Evolutionary conservation across 1,140 invertebrate species (phyloP), one percentile per base, ranked within the genome.

Genomic region (Colletes latitarsis): DNA sequence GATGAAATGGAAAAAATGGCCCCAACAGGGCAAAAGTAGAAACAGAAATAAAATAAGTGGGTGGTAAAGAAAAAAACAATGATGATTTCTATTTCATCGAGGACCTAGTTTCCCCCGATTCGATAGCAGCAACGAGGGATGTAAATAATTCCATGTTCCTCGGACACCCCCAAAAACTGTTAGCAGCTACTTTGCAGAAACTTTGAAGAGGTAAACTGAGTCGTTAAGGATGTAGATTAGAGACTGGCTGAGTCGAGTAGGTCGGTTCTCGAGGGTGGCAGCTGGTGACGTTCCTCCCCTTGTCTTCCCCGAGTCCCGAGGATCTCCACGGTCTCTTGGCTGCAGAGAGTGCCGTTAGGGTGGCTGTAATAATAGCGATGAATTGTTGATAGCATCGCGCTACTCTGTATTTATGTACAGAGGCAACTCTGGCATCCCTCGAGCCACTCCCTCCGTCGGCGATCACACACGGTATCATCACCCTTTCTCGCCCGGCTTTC

Each of bases 361-460:
- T 69, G 77, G 79, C 82, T 68, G 88, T 89, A 88, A 89, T 89
- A 89, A 89, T 89, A 89, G 88, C 88, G 88, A 89, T 89, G 88
- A 89, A 89, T 89, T 88, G 88, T 89, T 89, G 88, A 89, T 89
- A 82, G 82, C 74, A 80, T 81, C 86, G 76, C 43, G 69, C 85
- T 86, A 88, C 85, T 89, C 88, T 89, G 83, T 89, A 89, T 89
- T 89, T 89, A 89, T 89, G 88, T 89, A 77, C 77, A 73, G 58
- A 77, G 53, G 46, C 46, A 30, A 19, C 57, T 70, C 66, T 2
- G 17, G 49, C 46, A 30, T 46, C 68, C 74, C 66, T 12, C n/a
- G 71, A 62, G 57, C 55, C 78, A 41, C 58, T 78, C 57, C 19
- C 82, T 49, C 75, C 15, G 15, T 17, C 55, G 39, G 15, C 52